Evolutionary conservation across 1,140 invertebrate species (phyloP).

Genomic region (Aethina tumida): DNA sequence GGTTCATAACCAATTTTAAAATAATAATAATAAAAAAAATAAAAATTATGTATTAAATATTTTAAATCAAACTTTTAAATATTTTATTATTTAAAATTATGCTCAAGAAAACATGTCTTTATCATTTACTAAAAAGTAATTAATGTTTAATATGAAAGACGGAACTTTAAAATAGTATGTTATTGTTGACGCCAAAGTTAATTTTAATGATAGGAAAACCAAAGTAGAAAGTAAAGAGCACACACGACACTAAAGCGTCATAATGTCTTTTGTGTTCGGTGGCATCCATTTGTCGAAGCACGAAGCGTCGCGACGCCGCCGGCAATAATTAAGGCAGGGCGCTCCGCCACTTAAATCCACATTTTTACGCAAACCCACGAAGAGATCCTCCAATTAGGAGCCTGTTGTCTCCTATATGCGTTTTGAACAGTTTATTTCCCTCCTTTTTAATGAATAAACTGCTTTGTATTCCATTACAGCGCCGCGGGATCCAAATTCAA

Average conservation of each 20-base stretch:
- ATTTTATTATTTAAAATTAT: no score
- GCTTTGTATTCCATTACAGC: slow-evolving; percentile 11
- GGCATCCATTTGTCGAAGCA: slow-evolving; percentile 5
- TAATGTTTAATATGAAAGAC: slow-evolving; percentile 3
- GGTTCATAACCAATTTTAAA: no score
- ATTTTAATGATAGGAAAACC: slow-evolving; percentile 1
- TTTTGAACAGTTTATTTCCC: slow-evolving; percentile 17
- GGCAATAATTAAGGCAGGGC: slow-evolving; percentile 22
- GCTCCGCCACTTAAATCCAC: slow-evolving; percentile 6
- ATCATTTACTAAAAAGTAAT: not conserved
- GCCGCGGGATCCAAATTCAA: not conserved
- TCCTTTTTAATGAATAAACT: slow-evolving; percentile 18
- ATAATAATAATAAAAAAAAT: no score
- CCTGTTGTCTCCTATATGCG: slow-evolving; percentile 20
- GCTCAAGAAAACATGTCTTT: no score
- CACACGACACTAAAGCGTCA: slow-evolving; percentile 5
- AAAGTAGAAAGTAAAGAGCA: slow-evolving; percentile 1
- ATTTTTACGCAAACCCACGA: slow-evolving; percentile 13
- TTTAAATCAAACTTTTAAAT: no score
- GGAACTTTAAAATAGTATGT: not conserved
- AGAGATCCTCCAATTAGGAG: slow-evolving; percentile 19
- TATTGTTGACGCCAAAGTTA: not conserved
- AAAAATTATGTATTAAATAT: no score
- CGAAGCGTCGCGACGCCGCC: slow-evolving; percentile 9
- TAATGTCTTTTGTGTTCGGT: slow-evolving; percentile 6